Evolutionary conservation across 1,140 invertebrate species (phyloP), one percentile per base, ranked within the genome.

Genomic region (Vanessa tameamea): DNA sequence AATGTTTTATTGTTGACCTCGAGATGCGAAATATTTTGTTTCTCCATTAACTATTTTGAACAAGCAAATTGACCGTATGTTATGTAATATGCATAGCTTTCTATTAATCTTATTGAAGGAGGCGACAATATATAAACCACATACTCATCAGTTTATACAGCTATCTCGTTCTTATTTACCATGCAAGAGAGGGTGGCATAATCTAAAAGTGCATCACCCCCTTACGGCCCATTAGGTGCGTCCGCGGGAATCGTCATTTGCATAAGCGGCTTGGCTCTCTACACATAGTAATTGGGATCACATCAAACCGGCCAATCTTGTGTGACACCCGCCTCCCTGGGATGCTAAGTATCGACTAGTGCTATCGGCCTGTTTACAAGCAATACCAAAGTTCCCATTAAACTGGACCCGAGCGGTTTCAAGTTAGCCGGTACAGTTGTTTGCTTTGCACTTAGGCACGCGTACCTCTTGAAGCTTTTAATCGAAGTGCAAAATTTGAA

Each of bases 261-360:
- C 90, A 92, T 92, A 92, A 92, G 87, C 90, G 89, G 90, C 90
- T 92, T 89, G 83, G 82, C 83, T 85, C 82, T 86, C 85, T 84
- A 87, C 87, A 91, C 86, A 83, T 83, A 86, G 87, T 91, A 91
- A 92, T 92, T 92, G 88, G 87, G 85, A 91, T 91, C 88, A 87
- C 87, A 87, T 85, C 83, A 55, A 75, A 80, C 79, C 75, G 82
- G 76, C 90, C 86, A 87, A 71, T 78, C 72, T 84, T 71, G 67
- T 50, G 64, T 81, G 87, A 83, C 75, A 85, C 79, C 47, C 81
- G 69, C 71, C 63, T 69, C 67, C 73, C 77, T 72, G 47, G 64
- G 31, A 23, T 43, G 26, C 47, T 59, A 76, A 77, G 68, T 47
- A 79, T 83, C 47, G 78, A 78, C 78, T 70, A 48, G 51, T 47